phyloP scores from a whole-genome alignment of 2,888 invertebrate species.

The Synanthedon andrenaeformis region DNA sequence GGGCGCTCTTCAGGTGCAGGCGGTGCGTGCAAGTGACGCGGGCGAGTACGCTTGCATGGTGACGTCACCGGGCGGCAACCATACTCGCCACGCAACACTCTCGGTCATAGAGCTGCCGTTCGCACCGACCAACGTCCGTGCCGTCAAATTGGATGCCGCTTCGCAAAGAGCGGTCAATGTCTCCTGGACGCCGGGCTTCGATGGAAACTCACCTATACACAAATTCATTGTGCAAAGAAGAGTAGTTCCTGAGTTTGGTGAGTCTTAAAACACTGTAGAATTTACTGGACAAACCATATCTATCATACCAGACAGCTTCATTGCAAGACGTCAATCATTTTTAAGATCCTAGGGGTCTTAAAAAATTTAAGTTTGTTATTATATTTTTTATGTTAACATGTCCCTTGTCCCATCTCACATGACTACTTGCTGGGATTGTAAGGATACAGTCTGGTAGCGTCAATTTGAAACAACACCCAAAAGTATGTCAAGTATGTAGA shows the following conservation, averaged over 20 bases:
- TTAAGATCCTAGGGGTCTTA: too few species aligned
- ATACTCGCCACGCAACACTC: slow-evolving; percentile 85
- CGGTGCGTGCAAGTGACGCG: slow-evolving; percentile 91
- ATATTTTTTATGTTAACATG: too few species aligned
- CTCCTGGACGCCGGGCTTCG: slow-evolving; percentile 95
- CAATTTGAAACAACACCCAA: too few species aligned
- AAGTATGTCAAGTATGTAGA: too few species aligned
- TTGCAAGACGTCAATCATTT: too few species aligned
- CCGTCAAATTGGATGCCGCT: slow-evolving; percentile 74
- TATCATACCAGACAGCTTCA: too few species aligned
- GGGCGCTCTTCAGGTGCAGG: slow-evolving; percentile 88
- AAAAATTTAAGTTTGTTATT: too few species aligned
- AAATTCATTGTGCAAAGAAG: slow-evolving; percentile 93
- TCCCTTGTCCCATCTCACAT: too few species aligned
- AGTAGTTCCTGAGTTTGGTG: slow-evolving; percentile 88
- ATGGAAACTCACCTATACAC: slow-evolving; percentile 95
- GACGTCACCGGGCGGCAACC: slow-evolving; percentile 91
- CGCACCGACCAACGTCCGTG: slow-evolving; percentile 89
- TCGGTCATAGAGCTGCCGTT: slow-evolving; percentile 93
- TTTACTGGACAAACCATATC: too few species aligned
- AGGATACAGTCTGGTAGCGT: too few species aligned
- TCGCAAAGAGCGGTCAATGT: slow-evolving; percentile 86
- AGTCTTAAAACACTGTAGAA: slow-evolving; percentile 20
- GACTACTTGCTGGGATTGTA: too few species aligned
- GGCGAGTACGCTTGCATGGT: slow-evolving; percentile 94